These are phyloP conservation scores for Leptopterna dolabrata DNA, from an alignment of 2,888 invertebrate species.

Conservation along the genomic window DNA sequence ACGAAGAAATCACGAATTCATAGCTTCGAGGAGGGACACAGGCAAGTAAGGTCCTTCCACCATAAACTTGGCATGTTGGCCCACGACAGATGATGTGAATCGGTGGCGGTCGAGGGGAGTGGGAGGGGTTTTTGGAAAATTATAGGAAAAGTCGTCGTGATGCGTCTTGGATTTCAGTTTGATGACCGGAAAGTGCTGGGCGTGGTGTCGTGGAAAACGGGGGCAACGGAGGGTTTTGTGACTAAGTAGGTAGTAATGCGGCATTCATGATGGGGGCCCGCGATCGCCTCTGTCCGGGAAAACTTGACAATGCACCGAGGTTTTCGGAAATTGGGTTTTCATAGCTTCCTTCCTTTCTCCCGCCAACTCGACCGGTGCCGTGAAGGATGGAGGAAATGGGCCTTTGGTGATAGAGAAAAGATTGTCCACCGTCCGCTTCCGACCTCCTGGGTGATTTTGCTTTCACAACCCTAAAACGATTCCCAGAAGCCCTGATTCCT, in stretches of 20 bases:
- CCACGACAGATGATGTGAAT: too few species aligned
- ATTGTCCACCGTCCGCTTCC: background rate
- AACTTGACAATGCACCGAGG: background rate
- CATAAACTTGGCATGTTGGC: too few species aligned
- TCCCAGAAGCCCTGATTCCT: too few species aligned
- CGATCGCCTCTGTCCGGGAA: background rate
- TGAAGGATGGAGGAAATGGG: background rate
- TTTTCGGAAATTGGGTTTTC: background rate
- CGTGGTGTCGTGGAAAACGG: background rate
- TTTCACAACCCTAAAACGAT: too few species aligned
- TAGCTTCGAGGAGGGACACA: too few species aligned
- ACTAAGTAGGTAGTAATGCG: constrained; percentile 7
- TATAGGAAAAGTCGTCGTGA: background rate
- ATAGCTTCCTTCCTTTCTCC: background rate
- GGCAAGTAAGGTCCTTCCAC: too few species aligned
- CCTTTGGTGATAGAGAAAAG: background rate
- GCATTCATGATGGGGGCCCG: background rate
- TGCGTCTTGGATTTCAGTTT: constrained; percentile 32
- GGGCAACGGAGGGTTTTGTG: background rate
- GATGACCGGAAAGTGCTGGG: background rate
- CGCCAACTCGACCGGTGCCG: background rate
- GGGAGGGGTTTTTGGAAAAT: background rate
- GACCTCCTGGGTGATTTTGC: background rate
- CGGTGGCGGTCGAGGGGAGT: too few species aligned
- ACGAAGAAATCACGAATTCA: too few species aligned